phyloP scores from a whole-genome alignment of 2,113 vertebrate species.

The Hippocampus abdominalis region DNA sequence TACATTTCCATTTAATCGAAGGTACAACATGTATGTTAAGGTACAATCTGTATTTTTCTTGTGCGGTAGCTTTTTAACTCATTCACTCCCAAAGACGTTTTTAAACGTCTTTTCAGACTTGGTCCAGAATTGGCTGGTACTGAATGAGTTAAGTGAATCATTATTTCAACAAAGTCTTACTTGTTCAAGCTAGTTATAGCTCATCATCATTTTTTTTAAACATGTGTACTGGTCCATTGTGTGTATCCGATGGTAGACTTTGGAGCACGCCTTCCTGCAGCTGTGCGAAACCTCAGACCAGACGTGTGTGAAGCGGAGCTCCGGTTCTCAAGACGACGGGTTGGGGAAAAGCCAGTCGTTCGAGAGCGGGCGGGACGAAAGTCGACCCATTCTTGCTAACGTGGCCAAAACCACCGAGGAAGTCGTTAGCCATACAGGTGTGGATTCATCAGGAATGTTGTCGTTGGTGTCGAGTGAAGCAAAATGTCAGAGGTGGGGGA shows the following conservation, averaged over 20 bases:
- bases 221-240: not conserved
- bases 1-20: no score
- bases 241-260: constrained; percentile 50
- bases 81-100: no score
- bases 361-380: constrained; percentile 65
- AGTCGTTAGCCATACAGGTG: constrained; percentile 63
- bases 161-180: no score
- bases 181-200: no score
- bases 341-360: constrained; percentile 57
- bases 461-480: not conserved
- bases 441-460: not conserved
- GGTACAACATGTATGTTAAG: no score
- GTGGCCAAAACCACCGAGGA: not conserved
- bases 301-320: constrained; percentile 15
- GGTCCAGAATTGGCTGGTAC: no score
- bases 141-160: no score
- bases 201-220: no score
- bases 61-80: no score
- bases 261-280: constrained; percentile 76
- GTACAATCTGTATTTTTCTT: no score
- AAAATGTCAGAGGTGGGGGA: not conserved
- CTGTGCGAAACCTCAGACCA: constrained; percentile 73
- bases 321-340: constrained; percentile 24
- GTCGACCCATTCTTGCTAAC: constrained; percentile 56
- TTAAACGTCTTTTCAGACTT: no score